Conservation (phyloP, 2,797 vertebrate genomes). For the Schizothorax lantsangensis region DNA sequence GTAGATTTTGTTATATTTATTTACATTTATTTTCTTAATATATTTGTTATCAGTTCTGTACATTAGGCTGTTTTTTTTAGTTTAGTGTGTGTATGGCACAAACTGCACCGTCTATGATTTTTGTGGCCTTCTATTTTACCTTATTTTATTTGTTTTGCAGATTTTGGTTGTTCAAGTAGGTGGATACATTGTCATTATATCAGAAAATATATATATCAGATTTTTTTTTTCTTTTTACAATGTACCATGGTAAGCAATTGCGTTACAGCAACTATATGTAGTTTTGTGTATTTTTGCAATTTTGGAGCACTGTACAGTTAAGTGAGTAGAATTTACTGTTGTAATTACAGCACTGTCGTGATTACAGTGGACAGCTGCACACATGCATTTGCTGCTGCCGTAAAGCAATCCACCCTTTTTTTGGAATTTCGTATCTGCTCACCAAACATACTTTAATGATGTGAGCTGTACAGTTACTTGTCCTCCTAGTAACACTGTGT, state of each 20-base stretch:
- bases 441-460: neutral
- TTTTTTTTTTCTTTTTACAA: neutral
- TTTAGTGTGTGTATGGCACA: too few species aligned
- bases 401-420: neutral
- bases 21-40: neutral
- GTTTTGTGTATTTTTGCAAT: neutral
- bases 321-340: too few species aligned
- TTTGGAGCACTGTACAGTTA: neutral
- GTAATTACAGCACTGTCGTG: neutral
- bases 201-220: too few species aligned
- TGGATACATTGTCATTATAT: too few species aligned
- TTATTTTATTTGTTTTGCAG: too few species aligned
- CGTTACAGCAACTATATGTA: neutral
- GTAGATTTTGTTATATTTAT: neutral
- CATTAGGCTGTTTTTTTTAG: too few species aligned
- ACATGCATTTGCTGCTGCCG: neutral
- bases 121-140: too few species aligned
- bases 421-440: neutral
- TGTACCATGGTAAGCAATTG: neutral
- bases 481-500: conserved; percentile 17
- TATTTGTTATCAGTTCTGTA: too few species aligned
- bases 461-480: neutral
- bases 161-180: too few species aligned
- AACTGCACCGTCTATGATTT: too few species aligned
- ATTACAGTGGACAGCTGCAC: neutral